Conservation (phyloP, 1,140 invertebrate species). For the Scaptomyza graminum region DNA sequence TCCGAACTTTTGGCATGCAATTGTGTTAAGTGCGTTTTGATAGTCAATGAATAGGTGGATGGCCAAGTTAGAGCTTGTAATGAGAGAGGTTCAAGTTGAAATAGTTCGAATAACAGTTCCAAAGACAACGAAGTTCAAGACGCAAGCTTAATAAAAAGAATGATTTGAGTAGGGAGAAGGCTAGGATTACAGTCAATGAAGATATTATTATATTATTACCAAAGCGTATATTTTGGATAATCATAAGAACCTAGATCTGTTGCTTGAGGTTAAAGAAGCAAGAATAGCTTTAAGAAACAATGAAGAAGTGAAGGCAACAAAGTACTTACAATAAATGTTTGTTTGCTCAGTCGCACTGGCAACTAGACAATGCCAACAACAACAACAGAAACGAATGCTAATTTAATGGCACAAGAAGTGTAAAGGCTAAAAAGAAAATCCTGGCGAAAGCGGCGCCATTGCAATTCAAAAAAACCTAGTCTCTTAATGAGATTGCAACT, state of each 20-base stretch:
- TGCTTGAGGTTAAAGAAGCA: neutral
- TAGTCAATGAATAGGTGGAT: slow-evolving; percentile 58
- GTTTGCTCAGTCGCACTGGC: slow-evolving; percentile 1
- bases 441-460: slow-evolving; percentile 36
- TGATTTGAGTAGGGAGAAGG: no score
- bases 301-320: slow-evolving; percentile 5
- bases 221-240: slow-evolving; percentile 13
- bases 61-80: slow-evolving; percentile 18
- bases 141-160: neutral
- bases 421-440: slow-evolving; percentile 44
- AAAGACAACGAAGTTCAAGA: slow-evolving; percentile 31
- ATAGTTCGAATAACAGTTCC: slow-evolving; percentile 17
- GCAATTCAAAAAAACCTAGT: slow-evolving; percentile 33
- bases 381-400: slow-evolving; percentile 28
- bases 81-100: slow-evolving; percentile 9
- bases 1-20: slow-evolving; percentile 75
- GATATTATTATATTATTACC: no score
- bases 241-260: slow-evolving; percentile 16
- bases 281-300: neutral
- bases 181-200: neutral
- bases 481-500: slow-evolving; percentile 44
- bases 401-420: slow-evolving; percentile 38
- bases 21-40: slow-evolving; percentile 80
- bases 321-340: slow-evolving; percentile 7
- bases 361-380: slow-evolving; percentile 18